Conservation (phyloP, 37 sponge, comb jelly and placozoan genomes). For the Mnemiopsis leidyi region DNA sequence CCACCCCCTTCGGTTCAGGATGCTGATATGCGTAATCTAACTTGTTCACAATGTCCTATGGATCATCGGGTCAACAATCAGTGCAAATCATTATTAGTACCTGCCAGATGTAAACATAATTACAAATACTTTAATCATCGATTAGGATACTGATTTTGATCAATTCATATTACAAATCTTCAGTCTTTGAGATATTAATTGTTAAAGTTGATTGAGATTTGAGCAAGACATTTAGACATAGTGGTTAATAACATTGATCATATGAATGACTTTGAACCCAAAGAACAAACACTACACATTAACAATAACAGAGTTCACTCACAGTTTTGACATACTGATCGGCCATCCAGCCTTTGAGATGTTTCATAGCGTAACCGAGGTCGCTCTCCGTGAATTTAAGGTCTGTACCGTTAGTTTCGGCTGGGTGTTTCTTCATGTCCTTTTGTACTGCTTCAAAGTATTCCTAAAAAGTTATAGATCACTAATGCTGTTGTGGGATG, state of each 20-base stretch:
- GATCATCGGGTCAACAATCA: neutral
- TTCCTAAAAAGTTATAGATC: neutral
- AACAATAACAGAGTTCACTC: no score
- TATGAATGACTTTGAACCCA: no score
- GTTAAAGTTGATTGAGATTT: no score
- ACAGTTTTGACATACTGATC: slow-evolving; percentile 55
- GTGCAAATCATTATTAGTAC: neutral
- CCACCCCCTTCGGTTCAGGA: slow-evolving; percentile 81
- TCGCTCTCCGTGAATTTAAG: slow-evolving; percentile 38
- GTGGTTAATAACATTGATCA: no score
- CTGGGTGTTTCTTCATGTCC: slow-evolving; percentile 34
- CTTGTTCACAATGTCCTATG: slow-evolving; percentile 47
- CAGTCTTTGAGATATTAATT: no score
- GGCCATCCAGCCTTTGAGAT: slow-evolving; percentile 57
- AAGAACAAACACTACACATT: no score
- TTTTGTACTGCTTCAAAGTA: slow-evolving; percentile 26
- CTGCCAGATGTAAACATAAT: neutral
- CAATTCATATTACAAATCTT: no score
- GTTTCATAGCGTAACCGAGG: slow-evolving; percentile 60
- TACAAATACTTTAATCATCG: neutral
- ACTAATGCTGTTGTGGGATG: no score
- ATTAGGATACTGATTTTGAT: no score
- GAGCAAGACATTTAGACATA: no score
- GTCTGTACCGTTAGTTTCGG: neutral
- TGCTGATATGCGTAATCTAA: slow-evolving; percentile 67